Evolutionary conservation across 2,797 vertebrate species (phyloP).

Genomic region (Halcyon smyrnensis): DNA sequence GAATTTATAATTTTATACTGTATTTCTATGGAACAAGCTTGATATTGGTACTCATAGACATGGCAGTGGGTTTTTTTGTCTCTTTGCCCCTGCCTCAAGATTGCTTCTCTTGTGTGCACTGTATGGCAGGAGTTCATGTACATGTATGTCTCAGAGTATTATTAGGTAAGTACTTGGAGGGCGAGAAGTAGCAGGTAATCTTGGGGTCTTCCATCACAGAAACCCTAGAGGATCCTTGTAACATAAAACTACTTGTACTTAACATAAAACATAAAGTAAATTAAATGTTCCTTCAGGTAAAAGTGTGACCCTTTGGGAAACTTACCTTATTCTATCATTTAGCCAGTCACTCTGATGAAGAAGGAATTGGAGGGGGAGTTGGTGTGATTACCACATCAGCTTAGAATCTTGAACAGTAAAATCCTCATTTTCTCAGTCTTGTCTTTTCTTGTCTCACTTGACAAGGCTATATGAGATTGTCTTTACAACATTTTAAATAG

Average conservation of each 20-base stretch:
- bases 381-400: slow-evolving; percentile 6
- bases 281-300: slow-evolving; percentile 4
- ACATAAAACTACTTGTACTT: neutral
- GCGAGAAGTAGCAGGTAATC: neutral
- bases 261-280: neutral
- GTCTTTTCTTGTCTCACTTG: slow-evolving; percentile 38
- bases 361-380: neutral
- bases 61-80: neutral
- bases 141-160: neutral
- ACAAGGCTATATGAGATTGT: slow-evolving; percentile 11
- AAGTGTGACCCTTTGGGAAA: neutral
- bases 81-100: neutral
- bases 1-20: neutral
- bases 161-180: neutral
- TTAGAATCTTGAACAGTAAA: slow-evolving; percentile 14
- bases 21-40: neutral
- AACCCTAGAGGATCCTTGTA: neutral
- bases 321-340: neutral
- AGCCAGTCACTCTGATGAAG: neutral
- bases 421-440: neutral
- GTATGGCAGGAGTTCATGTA: neutral
- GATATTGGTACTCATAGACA: rapidly evolving
- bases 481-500: slow-evolving; percentile 48
- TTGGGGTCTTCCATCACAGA: neutral
- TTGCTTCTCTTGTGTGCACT: neutral